Base-by-base conservation (phyloP, 2,113 vertebrate genomes). In the Casuarius casuarius region DNA sequence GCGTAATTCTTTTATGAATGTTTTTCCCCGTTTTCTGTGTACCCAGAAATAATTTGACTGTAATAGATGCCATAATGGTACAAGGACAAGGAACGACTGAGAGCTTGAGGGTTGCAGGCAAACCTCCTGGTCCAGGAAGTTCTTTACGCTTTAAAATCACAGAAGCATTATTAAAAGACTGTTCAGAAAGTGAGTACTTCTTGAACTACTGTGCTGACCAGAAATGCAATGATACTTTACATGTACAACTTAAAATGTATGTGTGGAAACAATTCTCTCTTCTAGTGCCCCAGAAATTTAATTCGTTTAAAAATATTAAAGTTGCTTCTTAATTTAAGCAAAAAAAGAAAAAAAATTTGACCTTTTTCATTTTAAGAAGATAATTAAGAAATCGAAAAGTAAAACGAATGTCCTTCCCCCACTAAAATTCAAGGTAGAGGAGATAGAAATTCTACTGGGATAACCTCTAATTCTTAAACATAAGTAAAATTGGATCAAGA, bases 141-240 rank as follows among this genome's bases (percentile, higher is more conserved):
- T 99, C 98, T 21, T 98, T 99, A 88, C 99, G 99, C 97, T 99
- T 99, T 97, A 99, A 99, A 98, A 99, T 99, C 98, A 99, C 99
- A 4, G 99, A 99, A 97, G 98, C 98, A 12, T 98, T 99, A 91
- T 97, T 99, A 38, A 99, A 99, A 98, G 99, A 99, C 92, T 99
- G 99, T 97, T 98, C 99, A 93, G 99, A 99, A 84, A 99, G 99
- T 99, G 97, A 99, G 99, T 99, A 92, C 58, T 87, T 29, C 33
- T 4, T 63, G 59, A 83, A 20, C 40, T 81, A 35, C 23, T 66
- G 6, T n/a, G 31, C 42, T 61, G 67, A 81, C 74, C 31, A 80
- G 52, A 82, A 83, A 66, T 65, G 4, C 63, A 52, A 23, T 52
- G 5, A 2, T 28, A 17, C 42, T 87, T 74, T 48, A 63, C 44